Conservation (phyloP, 2,797 vertebrate species). For the Melanotaenia parkinsoni region DNA sequence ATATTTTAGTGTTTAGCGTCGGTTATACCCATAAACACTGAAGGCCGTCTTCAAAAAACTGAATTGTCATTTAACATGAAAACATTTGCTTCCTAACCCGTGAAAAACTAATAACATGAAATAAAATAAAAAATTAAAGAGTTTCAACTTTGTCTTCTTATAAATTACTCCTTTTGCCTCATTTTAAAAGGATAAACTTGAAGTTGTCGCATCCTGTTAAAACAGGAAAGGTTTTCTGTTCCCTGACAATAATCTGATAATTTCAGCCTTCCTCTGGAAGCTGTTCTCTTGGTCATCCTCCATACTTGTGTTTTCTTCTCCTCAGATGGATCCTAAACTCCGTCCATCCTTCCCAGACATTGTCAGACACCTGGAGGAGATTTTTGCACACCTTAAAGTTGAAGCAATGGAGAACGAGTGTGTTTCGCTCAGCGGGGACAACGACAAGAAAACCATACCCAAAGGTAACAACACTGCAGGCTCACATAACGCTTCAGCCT, state of each 20-base stretch:
- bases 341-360: conserved; percentile 93
- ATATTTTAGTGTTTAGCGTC: not conserved
- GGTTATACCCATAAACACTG: not conserved
- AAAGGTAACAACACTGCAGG: conserved; percentile 82
- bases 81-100: not conserved
- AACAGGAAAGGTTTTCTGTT: not conserved
- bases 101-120: not conserved
- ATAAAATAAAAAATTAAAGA: not conserved
- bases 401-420: conserved; percentile 87
- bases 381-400: conserved; percentile 84
- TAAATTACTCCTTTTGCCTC: no score
- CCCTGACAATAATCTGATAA: not conserved
- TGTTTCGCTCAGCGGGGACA: conserved; percentile 77
- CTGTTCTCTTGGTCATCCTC: no score
- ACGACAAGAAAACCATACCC: conserved; percentile 83
- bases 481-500: not conserved
- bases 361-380: conserved; percentile 88
- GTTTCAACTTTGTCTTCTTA: not conserved
- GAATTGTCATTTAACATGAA: no score
- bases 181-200: no score
- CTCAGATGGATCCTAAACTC: conserved; percentile 95
- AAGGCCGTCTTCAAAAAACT: no score
- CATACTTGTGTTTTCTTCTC: not conserved
- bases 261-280: not conserved
- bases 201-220: not conserved